A percentile compares a stretch with the other conserved stretches of the same genome.
These are phyloP conservation scores for Halictus quadricinctus DNA, from an alignment of 2,888 invertebrate species.

Conservation along the genomic window DNA sequence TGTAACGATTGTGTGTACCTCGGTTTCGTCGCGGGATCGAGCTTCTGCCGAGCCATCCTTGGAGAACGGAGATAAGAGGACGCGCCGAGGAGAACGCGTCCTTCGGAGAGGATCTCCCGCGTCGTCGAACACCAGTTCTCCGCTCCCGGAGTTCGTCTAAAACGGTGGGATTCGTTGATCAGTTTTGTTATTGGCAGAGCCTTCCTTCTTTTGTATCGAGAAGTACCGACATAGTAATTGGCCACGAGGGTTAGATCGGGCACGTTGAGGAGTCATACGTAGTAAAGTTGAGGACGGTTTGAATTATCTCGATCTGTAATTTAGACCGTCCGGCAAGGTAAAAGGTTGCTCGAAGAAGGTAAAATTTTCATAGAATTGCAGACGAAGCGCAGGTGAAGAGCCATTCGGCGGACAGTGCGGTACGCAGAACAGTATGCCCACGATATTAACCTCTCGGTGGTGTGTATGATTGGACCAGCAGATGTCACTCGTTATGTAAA, in stretches of 20 bases:
- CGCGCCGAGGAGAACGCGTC: constrained; percentile 3
- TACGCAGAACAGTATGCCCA: constrained; percentile 58
- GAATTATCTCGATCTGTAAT: background rate
- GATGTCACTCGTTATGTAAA: constrained; percentile 82
- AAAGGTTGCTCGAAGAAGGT: background rate
- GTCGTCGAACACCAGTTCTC: background rate
- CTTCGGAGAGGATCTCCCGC: constrained; percentile 31
- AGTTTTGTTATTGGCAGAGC: background rate
- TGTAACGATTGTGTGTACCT: constrained; percentile 58
- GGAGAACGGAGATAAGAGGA: constrained; percentile 19
- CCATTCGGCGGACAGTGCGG: constrained; percentile 48
- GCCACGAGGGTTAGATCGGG: background rate
- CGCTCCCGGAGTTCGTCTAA: background rate
- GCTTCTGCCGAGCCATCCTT: constrained; percentile 44
- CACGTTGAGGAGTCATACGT: background rate
- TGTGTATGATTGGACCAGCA: constrained; percentile 78
- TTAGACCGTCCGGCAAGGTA: background rate
- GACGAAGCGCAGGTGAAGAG: constrained; percentile 40
- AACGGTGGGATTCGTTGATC: background rate
- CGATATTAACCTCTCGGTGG: constrained; percentile 67
- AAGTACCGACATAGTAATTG: background rate
- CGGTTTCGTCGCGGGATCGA: constrained; percentile 35
- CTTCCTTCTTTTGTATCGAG: background rate
- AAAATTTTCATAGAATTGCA: background rate
- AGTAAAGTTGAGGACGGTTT: background rate